Conservation (phyloP, 2,888 invertebrate genomes). For the Steinernema hermaphroditum region DNA sequence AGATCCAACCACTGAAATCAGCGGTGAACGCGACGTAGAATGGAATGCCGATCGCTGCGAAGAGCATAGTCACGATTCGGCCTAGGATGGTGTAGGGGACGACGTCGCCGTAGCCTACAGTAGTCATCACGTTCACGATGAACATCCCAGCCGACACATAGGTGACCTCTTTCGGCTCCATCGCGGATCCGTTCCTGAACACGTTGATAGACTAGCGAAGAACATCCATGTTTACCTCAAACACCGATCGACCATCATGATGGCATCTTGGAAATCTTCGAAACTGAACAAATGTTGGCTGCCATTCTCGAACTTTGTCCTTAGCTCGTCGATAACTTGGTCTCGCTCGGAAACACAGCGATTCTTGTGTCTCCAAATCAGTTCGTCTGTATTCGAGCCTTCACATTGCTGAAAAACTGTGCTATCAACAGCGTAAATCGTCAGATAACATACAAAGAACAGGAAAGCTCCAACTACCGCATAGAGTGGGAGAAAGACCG, state of each 20-base stretch:
- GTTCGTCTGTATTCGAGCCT: neutral
- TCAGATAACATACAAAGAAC: neutral
- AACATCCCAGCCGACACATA: neutral
- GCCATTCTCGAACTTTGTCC: neutral
- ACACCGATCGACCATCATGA: neutral
- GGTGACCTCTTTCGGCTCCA: neutral
- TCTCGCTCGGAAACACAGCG: too few species aligned
- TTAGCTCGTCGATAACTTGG: too few species aligned
- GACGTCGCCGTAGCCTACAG: neutral
- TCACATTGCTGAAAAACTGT: neutral
- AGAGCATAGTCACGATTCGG: neutral
- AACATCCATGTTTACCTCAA: neutral
- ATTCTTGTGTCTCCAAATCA: too few species aligned
- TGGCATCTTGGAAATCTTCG: neutral
- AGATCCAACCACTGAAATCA: neutral
- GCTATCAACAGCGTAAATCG: too few species aligned
- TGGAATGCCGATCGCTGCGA: neutral
- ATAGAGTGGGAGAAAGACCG: neutral
- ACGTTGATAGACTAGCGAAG: too few species aligned
- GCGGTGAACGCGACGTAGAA: neutral
- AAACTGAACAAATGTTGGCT: neutral
- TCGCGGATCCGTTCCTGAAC: neutral
- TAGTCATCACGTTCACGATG: neutral
- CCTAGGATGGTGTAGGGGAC: neutral
- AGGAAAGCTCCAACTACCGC: neutral